Conservation (phyloP, 2,888 invertebrate genomes). For the Torymus texanus region DNA sequence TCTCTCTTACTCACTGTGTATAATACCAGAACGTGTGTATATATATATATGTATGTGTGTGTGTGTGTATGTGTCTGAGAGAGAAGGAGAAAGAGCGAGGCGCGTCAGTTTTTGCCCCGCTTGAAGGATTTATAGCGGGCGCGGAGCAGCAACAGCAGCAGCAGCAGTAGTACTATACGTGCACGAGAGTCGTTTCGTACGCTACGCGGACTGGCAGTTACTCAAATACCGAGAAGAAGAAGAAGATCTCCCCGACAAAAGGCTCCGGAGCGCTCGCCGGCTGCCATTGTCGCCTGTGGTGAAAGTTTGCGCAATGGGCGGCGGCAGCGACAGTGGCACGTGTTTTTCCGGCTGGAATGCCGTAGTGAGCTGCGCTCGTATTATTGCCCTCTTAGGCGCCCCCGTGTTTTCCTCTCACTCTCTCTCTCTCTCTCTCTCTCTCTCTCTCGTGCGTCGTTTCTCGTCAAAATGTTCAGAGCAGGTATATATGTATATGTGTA, state of each 20-base stretch:
- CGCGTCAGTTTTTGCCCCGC: conserved; percentile 50
- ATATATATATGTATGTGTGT: too few species aligned
- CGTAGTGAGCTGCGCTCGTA: neutral
- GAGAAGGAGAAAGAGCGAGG: conserved; percentile 16
- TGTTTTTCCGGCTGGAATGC: conserved; percentile 49
- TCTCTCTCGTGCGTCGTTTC: too few species aligned
- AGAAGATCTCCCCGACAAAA: conserved; percentile 33
- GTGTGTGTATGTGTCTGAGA: neutral
- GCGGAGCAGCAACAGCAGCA: too few species aligned
- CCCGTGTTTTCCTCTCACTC: neutral
- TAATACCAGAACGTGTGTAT: too few species aligned
- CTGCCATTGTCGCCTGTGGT: conserved; percentile 56
- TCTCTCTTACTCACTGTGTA: neutral
- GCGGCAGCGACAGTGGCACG: conserved; percentile 50
- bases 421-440: too few species aligned
- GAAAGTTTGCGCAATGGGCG: conserved; percentile 73
- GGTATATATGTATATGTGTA: too few species aligned
- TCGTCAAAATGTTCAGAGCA: too few species aligned
- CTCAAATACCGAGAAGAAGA: conserved; percentile 52
- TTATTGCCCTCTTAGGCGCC: neutral
- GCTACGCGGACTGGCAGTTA: conserved; percentile 50
- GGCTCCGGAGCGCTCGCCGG: conserved; percentile 5
- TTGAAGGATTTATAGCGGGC: conserved; percentile 55
- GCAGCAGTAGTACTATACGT: too few species aligned
- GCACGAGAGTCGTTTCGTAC: neutral